These are phyloP conservation scores for Phylloscopus collybita DNA, from an alignment of 2,797 vertebrate genomes.

Conservation along the genomic window DNA sequence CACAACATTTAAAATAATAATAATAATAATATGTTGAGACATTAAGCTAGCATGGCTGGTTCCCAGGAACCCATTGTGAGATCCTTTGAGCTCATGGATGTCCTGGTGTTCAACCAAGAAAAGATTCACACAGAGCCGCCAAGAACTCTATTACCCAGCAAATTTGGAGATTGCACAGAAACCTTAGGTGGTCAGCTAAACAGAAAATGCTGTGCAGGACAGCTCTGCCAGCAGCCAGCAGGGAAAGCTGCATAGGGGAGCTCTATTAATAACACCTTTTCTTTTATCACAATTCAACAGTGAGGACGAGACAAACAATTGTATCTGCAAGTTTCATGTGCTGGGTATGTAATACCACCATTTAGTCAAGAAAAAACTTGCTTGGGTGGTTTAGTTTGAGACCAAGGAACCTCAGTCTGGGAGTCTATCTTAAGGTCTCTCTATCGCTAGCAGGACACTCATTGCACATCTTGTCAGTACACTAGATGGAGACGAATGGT, in stretches of 20 bases:
- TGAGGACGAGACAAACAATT: not conserved
- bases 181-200: conserved; percentile 25
- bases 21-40: not conserved
- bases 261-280: not conserved
- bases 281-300: not conserved
- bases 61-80: not conserved
- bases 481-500: not conserved
- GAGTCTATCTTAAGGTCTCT: not conserved
- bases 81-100: not conserved
- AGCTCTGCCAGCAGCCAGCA: conserved; percentile 17
- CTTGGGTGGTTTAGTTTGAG: not conserved
- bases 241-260: not conserved
- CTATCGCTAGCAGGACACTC: not conserved
- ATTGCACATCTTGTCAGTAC: not conserved
- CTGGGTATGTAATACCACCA: not conserved
- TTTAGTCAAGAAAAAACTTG: not conserved
- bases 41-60: not conserved
- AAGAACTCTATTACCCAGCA: conserved; percentile 4
- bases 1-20: not conserved
- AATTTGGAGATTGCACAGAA: conserved; percentile 16
- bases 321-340: not conserved
- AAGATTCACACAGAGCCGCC: not conserved
- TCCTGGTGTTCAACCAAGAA: not conserved
- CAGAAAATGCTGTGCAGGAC: not conserved
- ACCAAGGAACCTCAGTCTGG: not conserved